Evolutionary conservation across 1,140 invertebrate species (phyloP).

Genomic region (Tribolium castaneum): DNA sequence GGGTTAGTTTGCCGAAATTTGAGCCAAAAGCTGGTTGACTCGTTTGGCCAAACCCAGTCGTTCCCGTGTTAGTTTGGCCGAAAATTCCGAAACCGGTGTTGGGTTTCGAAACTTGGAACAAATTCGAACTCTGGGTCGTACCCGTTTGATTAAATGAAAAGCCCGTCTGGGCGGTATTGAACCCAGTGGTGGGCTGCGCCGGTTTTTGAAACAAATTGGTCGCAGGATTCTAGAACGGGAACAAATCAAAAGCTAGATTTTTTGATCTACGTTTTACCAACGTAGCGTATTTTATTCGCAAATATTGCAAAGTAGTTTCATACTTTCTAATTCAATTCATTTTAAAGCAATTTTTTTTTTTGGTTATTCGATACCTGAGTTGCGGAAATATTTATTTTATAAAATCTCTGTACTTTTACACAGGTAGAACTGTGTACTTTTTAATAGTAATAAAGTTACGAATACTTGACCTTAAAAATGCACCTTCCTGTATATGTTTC

Average conservation of each 20-base stretch:
- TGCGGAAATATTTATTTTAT: no score
- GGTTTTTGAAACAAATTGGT: conserved; percentile 56
- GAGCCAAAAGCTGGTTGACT: conserved; percentile 60
- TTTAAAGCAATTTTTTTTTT: no score
- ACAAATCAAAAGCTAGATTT: no score
- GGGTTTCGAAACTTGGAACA: conserved; percentile 61
- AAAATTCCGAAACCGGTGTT: conserved; percentile 67
- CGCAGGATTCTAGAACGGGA: conserved; percentile 45
- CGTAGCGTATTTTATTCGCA: no score
- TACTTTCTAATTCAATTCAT: no score
- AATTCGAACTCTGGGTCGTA: conserved; percentile 51
- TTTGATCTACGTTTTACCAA: no score
- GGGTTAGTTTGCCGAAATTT: conserved; percentile 60
- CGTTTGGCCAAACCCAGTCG: conserved; percentile 61
- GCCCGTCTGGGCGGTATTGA: conserved; percentile 45
- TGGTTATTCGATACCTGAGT: no score
- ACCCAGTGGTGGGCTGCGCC: conserved; percentile 52
- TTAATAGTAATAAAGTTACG: no score
- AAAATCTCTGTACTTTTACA: no score
- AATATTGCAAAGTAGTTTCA: no score
- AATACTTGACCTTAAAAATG: no score
- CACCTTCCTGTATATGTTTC: neutral
- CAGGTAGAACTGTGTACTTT: no score
- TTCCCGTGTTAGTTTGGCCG: conserved; percentile 63
- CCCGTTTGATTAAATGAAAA: conserved; percentile 53